Conservation (phyloP, 1,140 invertebrate genomes). For the Trachymyrmex septentrionalis region DNA sequence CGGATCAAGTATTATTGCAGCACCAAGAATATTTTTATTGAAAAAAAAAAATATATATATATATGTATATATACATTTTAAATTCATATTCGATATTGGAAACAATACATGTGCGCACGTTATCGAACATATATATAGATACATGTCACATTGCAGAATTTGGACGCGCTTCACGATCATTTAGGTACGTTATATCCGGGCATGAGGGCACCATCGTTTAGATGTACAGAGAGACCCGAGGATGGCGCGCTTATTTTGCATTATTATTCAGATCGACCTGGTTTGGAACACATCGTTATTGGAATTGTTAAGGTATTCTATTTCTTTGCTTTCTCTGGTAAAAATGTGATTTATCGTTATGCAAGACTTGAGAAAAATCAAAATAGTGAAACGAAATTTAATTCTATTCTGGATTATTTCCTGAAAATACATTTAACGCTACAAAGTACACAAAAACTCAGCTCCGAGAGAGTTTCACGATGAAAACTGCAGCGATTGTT, state of each 20-base stretch:
- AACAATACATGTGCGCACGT: neutral
- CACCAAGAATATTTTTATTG: constrained; percentile 2
- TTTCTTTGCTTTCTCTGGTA: neutral
- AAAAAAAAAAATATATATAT: too few relatives aligned
- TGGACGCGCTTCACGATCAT: constrained; percentile 97
- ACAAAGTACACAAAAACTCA: neutral
- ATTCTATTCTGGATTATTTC: neutral
- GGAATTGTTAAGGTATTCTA: constrained; percentile 95
- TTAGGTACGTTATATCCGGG: constrained; percentile 96
- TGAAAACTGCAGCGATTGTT: neutral
- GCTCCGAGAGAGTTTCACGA: neutral
- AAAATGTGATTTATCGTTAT: constrained; percentile 42
- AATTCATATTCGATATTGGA: constrained; percentile 24
- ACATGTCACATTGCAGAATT: constrained; percentile 89
- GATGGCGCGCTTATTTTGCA: constrained; percentile 95
- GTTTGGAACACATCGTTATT: constrained; percentile 97
- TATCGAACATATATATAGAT: neutral
- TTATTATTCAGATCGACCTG: constrained; percentile 97
- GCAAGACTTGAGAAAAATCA: neutral
- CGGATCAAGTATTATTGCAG: neutral
- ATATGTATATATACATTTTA: neutral
- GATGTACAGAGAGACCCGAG: constrained; percentile 94
- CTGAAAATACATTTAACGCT: constrained; percentile 8
- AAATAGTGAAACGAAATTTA: constrained; percentile 3
- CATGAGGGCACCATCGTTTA: constrained; percentile 96